Percentiles rank a stretch among this genome's conserved stretches.
Evolutionary conservation across 2,797 vertebrate genomes (phyloP).

Genomic region (Artibeus lituratus): DNA sequence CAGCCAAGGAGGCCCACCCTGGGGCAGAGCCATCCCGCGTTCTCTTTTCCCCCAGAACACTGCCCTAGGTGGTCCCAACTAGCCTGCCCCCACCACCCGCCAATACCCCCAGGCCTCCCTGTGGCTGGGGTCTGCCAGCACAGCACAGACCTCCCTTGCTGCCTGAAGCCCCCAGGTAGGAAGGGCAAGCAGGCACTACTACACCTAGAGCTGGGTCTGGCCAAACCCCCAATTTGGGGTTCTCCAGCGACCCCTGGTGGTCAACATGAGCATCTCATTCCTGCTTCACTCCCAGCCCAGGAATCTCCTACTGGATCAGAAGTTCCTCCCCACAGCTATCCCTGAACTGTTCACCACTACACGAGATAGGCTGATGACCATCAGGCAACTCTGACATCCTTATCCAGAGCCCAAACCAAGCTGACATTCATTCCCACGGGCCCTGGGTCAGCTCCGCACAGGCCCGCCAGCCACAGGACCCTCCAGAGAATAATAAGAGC

Average conservation of each 20-base stretch:
- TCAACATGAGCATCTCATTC: not conserved
- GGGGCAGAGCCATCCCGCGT: not conserved
- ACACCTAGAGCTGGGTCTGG: not conserved
- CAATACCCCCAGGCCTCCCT: not conserved
- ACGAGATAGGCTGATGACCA: not conserved
- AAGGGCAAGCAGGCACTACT: not conserved
- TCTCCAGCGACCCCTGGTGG: slow-evolving; percentile 59
- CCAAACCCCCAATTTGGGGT: not conserved
- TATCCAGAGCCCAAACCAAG: not conserved
- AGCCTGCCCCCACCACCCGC: not conserved
- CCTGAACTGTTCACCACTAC: not conserved
- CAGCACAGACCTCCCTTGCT: not conserved
- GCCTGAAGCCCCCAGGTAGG: not conserved
- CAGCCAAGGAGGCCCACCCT: not conserved
- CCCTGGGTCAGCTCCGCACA: not conserved
- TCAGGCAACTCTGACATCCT: not conserved
- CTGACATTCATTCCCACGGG: not conserved
- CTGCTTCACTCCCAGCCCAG: not conserved
- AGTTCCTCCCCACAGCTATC: not conserved
- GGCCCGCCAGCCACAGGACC: not conserved
- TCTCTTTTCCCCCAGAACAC: not conserved
- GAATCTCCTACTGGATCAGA: not conserved
- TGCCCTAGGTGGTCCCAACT: not conserved
- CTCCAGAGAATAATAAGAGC: not conserved
- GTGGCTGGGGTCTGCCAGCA: not conserved